These are phyloP conservation scores for Drosophila leontia DNA, from an alignment of 1,140 invertebrate genomes.

Conservation along the genomic window DNA sequence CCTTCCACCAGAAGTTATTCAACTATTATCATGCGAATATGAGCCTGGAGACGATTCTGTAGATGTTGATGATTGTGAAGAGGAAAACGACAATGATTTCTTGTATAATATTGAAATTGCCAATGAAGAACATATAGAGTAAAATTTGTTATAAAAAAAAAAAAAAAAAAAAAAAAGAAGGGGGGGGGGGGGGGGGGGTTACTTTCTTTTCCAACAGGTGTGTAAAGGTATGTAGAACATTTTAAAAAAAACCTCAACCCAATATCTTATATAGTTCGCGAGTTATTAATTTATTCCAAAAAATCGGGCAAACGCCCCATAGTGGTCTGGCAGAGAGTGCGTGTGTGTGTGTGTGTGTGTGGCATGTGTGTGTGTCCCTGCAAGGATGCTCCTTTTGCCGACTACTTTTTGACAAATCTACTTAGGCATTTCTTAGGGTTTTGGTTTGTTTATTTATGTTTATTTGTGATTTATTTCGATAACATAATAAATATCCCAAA, in stretches of 20 bases:
- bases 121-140: no score
- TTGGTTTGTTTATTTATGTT: slow-evolving; percentile 81
- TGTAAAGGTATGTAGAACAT: no score
- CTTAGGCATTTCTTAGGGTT: slow-evolving; percentile 76
- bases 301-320: no score
- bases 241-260: no score
- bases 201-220: no score
- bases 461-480: slow-evolving; percentile 84
- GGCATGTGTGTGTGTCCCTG: slow-evolving; percentile 12
- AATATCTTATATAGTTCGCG: no score
- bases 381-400: slow-evolving; percentile 48
- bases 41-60: no score
- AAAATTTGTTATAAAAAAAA: no score
- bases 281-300: no score
- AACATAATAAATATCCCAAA: slow-evolving; percentile 73
- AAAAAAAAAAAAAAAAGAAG: no score
- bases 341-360: slow-evolving; percentile 6
- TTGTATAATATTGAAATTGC: not conserved
- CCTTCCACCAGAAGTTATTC: slow-evolving; percentile 7
- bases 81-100: not conserved
- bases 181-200: no score
- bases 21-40: not conserved
- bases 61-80: not conserved
- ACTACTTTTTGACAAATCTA: slow-evolving; percentile 81
- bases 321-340: not conserved